Base-by-base conservation (phyloP, 2,113 vertebrate species). In the Henicopernis longicauda region DNA sequence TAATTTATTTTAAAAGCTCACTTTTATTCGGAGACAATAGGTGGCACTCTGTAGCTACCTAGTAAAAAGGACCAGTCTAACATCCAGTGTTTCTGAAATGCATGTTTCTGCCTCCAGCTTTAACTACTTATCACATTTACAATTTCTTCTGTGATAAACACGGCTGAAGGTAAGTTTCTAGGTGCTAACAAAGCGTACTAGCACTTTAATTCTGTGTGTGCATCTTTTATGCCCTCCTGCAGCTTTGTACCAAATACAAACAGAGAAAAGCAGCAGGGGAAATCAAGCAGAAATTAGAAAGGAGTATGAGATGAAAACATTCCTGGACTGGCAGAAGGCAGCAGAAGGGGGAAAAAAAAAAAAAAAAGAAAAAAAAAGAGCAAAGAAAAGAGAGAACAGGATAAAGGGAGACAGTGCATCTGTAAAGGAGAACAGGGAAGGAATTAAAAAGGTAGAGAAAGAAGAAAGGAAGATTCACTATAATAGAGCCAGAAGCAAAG, bases 261-360 rank as follows among this genome's bases (percentile, higher is more conserved):
- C 80, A 91, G 69, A 69, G 92, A 80, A 65, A 49, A 94, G 49
- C 92, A 97, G 95, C 93, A 62, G 83, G 95, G 81, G 93, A 97
- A 89, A 77, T 78, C 55, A 97, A 86, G 82, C 47, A 93, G 67
- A 87, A 97, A 92, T 89, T 79, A 93, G 91, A 91, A 96, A 65
- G 31, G 58, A 87, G 44, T 72, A 52, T 59, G 61, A 93, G 87
- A 82, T 82, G 61, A 63, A 96, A 96, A 97, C 36, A 49, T 40
- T 91, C 70, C 70, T 82, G 71, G 81, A 67, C 89, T 73, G 86
- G 80, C 72, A 82, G 65, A 95, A 93, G 67, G 80, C 62, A 94
- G 57, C 17, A 65, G 34, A 95, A 73, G 44, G 44, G 13, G 20
- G 5, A 2, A 25, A 6, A 27, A 10, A 6, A 12, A 31, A 25